Evolutionary conservation across 2,888 invertebrate species (phyloP).

Genomic region (Suillia variegata): DNA sequence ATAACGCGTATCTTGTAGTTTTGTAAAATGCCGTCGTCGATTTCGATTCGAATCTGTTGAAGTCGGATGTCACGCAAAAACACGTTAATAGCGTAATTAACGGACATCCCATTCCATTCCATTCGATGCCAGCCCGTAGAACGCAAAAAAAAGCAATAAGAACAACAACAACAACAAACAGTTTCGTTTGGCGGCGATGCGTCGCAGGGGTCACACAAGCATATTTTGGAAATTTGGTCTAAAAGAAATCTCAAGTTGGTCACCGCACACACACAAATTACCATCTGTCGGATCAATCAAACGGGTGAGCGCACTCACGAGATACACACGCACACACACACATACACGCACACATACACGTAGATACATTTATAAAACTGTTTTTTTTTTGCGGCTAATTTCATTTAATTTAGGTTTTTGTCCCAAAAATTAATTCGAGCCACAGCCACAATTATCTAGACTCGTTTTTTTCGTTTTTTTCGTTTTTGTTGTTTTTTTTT

Average conservation of each 20-base stretch:
- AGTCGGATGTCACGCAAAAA: neutral
- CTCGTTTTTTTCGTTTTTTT: constrained; percentile 22
- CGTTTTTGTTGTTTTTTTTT: too few relatives aligned
- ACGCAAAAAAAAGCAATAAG: neutral
- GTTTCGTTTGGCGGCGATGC: too few relatives aligned
- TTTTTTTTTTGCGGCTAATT: constrained; percentile 48
- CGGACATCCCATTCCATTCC: neutral
- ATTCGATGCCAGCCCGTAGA: neutral
- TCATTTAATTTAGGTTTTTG: constrained; percentile 53
- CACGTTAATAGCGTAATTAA: neutral
- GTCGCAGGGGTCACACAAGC: neutral
- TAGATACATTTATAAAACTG: too few relatives aligned
- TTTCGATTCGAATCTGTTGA: neutral
- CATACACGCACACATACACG: neutral
- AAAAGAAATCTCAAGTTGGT: constrained; percentile 9
- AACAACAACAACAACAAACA: too few relatives aligned
- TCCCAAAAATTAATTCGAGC: constrained; percentile 36
- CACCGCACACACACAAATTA: constrained; percentile 34
- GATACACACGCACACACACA: constrained; percentile 18
- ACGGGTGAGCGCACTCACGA: constrained; percentile 45
- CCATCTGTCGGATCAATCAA: constrained; percentile 58
- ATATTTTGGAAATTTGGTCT: neutral
- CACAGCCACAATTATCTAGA: constrained; percentile 52
- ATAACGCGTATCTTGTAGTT: too few relatives aligned
- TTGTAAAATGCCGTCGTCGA: too few relatives aligned